Percentiles rank a stretch among this genome's conserved stretches.
Evolutionary conservation across 2,888 invertebrate species (phyloP).

Genomic region (Tachina grossa): DNA sequence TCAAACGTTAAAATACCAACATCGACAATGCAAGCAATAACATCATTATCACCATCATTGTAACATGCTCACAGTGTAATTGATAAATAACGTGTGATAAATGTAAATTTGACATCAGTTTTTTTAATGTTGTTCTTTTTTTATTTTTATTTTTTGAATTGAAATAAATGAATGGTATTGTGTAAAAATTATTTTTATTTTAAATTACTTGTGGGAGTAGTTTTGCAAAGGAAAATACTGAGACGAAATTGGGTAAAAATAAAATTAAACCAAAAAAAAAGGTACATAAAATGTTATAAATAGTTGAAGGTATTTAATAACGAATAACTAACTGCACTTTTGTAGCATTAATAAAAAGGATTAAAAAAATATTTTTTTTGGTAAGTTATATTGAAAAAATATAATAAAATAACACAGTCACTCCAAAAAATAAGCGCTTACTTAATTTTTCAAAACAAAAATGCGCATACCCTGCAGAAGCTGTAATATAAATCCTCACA

Average conservation of each 20-base stretch:
- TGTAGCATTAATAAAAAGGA: background rate
- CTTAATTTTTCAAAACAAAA: no score
- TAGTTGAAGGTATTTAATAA: no score
- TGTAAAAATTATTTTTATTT: constrained; percentile 60
- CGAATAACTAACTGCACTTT: no score
- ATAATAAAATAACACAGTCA: background rate
- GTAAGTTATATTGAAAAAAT: background rate
- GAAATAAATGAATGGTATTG: constrained; percentile 67
- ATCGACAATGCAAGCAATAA: constrained; percentile 19
- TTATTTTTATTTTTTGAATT: constrained; percentile 33
- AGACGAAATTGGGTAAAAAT: constrained; percentile 28
- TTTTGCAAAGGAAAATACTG: constrained; percentile 61
- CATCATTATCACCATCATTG: constrained; percentile 37
- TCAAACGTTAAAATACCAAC: constrained; percentile 49
- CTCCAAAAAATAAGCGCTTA: no score
- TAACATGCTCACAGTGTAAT: constrained; percentile 57
- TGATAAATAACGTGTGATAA: constrained; percentile 72
- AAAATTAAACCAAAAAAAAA: constrained; percentile 4
- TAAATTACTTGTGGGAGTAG: constrained; percentile 67
- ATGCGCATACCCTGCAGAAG: no score
- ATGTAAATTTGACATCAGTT: constrained; percentile 65
- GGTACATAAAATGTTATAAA: background rate
- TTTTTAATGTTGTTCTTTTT: constrained; percentile 23
- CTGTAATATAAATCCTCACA: no score
- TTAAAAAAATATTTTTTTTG: background rate